Percentiles rank a stretch among this genome's conserved stretches.
Evolutionary conservation across 2,888 invertebrate species (phyloP).

Genomic region (Sarcophaga rosellei): DNA sequence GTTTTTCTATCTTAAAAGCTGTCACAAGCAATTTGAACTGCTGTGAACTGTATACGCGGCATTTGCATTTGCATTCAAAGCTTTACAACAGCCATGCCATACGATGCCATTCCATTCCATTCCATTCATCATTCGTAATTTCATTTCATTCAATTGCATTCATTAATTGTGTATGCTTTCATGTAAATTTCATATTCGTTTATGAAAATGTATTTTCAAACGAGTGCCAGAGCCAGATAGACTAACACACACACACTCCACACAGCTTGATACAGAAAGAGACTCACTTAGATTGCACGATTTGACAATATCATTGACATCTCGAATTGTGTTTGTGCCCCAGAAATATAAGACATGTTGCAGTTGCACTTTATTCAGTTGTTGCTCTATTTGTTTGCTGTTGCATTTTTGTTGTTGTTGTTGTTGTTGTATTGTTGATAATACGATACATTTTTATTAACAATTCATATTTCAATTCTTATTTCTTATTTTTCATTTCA

Average conservation of each 20-base stretch:
- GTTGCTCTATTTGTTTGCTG: background rate
- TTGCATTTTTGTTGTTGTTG: constrained; percentile 28
- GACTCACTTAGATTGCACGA: constrained; percentile 22
- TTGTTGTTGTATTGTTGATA: constrained; percentile 31
- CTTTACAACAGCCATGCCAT: no score
- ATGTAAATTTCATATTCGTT: background rate
- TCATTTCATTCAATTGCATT: constrained; percentile 12
- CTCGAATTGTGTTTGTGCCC: constrained; percentile 9
- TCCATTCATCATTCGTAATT: background rate
- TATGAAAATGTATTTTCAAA: constrained; percentile 19
- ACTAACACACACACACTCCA: constrained; percentile 12
- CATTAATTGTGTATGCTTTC: background rate
- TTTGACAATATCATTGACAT: constrained; percentile 53
- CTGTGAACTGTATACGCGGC: constrained; percentile 10
- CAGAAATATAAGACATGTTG: constrained; percentile 14
- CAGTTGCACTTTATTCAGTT: background rate
- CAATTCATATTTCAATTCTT: constrained; percentile 31
- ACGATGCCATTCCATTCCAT: no score
- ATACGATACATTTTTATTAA: constrained; percentile 57
- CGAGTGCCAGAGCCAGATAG: constrained; percentile 29
- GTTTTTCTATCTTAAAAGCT: constrained; percentile 42
- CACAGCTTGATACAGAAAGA: constrained; percentile 17
- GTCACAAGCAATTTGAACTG: constrained; percentile 55
- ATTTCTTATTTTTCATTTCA: background rate
- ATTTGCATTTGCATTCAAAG: background rate